phyloP scores from a whole-genome alignment of 2,797 vertebrate species.

The Denticeps clupeoides region DNA sequence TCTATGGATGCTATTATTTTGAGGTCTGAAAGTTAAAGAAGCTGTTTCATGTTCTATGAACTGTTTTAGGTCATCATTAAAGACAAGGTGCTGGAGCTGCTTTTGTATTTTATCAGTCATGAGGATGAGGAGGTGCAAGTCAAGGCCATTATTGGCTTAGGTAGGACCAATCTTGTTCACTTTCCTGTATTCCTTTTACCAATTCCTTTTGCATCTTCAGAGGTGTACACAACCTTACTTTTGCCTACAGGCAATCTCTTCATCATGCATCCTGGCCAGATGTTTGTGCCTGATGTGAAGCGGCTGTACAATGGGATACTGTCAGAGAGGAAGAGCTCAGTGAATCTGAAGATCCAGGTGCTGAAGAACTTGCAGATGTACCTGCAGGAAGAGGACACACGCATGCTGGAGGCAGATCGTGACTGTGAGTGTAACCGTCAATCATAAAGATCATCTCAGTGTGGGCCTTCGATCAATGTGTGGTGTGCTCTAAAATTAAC shows the following conservation, averaged over 20 bases:
- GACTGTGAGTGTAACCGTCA: constrained; percentile 72
- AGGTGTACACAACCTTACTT: background rate
- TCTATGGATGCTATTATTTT: no score
- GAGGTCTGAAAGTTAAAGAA: no score
- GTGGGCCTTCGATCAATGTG: background rate
- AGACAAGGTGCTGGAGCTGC: constrained; percentile 90
- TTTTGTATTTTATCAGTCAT: constrained; percentile 94
- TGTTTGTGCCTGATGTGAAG: constrained; percentile 95
- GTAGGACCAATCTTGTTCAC: constrained; percentile 46
- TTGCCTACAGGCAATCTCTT: constrained; percentile 77
- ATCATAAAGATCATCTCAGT: background rate
- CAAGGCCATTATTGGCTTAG: constrained; percentile 95
- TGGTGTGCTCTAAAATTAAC: no score
- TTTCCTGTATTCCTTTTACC: background rate
- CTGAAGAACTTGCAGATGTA: constrained; percentile 98
- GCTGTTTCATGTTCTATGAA: no score
- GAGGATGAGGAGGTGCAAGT: constrained; percentile 92
- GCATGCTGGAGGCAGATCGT: constrained; percentile 94
- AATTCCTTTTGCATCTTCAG: background rate
- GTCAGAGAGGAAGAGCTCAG: constrained; percentile 74
- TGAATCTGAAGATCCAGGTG: constrained; percentile 94
- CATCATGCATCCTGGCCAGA: constrained; percentile 94
- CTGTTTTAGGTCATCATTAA: constrained; percentile 81
- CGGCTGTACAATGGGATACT: constrained; percentile 88
- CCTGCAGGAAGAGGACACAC: constrained; percentile 90